These are phyloP conservation scores for Gadopsis marmoratus DNA, from an alignment of 2,797 vertebrate species.

Conservation along the genomic window DNA sequence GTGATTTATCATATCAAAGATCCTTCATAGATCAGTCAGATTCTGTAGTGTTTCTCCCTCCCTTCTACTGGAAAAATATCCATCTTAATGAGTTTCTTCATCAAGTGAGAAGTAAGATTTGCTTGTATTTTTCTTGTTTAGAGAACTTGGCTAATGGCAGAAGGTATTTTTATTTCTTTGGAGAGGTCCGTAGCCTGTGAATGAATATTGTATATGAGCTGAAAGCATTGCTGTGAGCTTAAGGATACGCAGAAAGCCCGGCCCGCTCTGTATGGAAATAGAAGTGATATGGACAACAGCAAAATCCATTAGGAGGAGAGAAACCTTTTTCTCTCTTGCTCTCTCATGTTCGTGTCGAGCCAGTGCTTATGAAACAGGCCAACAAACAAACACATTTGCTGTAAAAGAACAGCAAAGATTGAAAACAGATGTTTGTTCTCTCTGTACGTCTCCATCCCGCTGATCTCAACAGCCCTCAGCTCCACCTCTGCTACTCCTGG, in stretches of 20 bases:
- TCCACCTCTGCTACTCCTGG: constrained; percentile 20
- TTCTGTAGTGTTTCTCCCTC: background rate
- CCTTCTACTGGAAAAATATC: background rate
- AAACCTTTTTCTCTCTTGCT: background rate
- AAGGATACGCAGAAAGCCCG: constrained; percentile 19
- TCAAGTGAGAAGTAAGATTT: background rate
- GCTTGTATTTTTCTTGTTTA: background rate
- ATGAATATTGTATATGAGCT: constrained; percentile 75
- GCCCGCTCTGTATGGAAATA: constrained; percentile 44
- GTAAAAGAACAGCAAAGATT: constrained; percentile 12
- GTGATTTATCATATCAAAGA: constrained; percentile 34
- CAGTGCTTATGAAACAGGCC: constrained; percentile 4
- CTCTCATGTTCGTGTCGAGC: background rate
- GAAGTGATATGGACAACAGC: constrained; percentile 49
- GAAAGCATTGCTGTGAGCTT: constrained; percentile 55
- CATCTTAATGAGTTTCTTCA: background rate
- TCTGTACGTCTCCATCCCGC: background rate
- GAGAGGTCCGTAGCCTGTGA: constrained; percentile 52
- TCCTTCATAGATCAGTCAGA: background rate
- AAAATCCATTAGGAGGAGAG: constrained; percentile 57
- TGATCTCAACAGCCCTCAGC: constrained; percentile 25
- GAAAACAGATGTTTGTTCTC: constrained; percentile 3
- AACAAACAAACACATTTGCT: constrained; percentile 11
- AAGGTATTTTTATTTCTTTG: background rate
- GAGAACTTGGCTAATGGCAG: background rate